These are phyloP conservation scores for Crotalus adamanteus DNA, from an alignment of 2,797 vertebrate genomes.

Conservation along the genomic window DNA sequence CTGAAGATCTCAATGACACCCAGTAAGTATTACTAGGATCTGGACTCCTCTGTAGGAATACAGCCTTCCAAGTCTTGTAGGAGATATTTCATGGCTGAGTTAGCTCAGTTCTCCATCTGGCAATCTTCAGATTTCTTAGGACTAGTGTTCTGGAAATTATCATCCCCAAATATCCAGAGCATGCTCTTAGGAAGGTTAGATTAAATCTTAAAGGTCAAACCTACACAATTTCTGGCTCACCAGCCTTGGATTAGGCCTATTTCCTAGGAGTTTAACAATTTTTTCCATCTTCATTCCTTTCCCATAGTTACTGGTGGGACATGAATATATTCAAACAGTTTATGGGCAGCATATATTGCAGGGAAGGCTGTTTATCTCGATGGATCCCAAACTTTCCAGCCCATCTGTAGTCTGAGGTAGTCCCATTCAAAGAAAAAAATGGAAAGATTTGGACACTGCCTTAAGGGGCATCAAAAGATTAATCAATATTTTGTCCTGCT, in stretches of 20 bases:
- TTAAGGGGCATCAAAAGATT: not conserved
- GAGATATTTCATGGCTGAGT: not conserved
- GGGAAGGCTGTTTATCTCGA: not conserved
- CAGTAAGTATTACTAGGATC: constrained; percentile 51
- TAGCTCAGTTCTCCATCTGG: not conserved
- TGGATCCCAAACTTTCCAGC: not conserved
- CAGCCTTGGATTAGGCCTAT: not conserved
- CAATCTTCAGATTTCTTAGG: not conserved
- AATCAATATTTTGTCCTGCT: not conserved
- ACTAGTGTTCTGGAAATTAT: not conserved
- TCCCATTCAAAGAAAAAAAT: not conserved
- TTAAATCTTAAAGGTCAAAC: not conserved
- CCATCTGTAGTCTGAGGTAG: not conserved
- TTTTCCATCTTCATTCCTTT: not conserved
- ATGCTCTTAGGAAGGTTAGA: not conserved
- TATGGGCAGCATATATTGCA: not conserved
- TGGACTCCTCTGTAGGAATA: constrained; percentile 1
- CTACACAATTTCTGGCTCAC: not conserved
- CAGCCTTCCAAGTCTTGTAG: constrained; percentile 37
- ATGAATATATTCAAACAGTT: not conserved
- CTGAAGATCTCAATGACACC: constrained; percentile 49
- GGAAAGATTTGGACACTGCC: not conserved
- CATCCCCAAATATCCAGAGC: not conserved
- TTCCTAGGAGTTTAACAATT: not conserved
- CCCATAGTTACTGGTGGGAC: not conserved